phyloP scores from a whole-genome alignment of 2,888 invertebrate species.

The Teleiodes luculella region DNA sequence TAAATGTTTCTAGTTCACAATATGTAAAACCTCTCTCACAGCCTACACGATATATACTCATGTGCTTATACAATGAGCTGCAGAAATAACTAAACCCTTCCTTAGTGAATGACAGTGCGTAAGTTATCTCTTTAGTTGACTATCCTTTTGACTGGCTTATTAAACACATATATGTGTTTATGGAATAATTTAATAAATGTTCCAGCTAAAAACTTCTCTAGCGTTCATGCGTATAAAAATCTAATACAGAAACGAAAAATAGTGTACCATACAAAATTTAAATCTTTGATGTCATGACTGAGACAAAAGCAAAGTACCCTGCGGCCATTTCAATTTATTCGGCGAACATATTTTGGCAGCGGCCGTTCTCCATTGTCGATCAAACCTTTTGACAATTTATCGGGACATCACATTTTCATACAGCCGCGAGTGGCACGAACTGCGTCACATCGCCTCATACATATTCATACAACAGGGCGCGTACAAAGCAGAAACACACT shows the following conservation, averaged over 20 bases:
- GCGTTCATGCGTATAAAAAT: too few species aligned
- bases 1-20: too few species aligned
- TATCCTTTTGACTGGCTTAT: too few species aligned
- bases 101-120: too few species aligned
- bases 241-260: neutral
- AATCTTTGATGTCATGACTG: constrained; percentile 1
- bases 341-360: constrained; percentile 52
- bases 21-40: too few species aligned
- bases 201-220: too few species aligned
- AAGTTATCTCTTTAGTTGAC: too few species aligned
- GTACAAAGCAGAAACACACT: constrained; percentile 70
- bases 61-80: too few species aligned
- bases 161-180: too few species aligned
- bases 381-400: constrained; percentile 77
- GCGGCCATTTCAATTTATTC: constrained; percentile 48
- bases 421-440: constrained; percentile 61
- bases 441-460: constrained; percentile 57
- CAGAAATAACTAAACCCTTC: too few species aligned
- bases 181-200: too few species aligned
- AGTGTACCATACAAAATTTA: neutral
- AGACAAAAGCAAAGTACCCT: constrained; percentile 18
- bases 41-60: too few species aligned
- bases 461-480: constrained; percentile 68
- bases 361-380: constrained; percentile 66
- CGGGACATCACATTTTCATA: constrained; percentile 75